These are phyloP conservation scores for Standfussiana lucernea DNA, from an alignment of 2,888 invertebrate species.

Conservation along the genomic window DNA sequence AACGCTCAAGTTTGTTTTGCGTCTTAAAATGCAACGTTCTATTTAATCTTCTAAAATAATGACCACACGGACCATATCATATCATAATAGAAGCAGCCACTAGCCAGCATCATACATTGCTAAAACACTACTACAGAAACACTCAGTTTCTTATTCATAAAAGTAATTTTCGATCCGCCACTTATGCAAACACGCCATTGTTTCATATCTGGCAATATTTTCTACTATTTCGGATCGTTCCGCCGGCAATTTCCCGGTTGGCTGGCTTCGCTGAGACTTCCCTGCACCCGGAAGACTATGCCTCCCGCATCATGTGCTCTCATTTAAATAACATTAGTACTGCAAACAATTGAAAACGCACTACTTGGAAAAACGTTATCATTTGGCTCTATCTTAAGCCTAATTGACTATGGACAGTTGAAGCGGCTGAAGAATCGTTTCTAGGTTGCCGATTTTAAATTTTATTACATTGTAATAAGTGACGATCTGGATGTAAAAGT, in stretches of 20 bases:
- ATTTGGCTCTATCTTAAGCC: constrained; percentile 46
- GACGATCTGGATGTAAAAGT: background rate
- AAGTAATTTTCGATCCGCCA: constrained; percentile 67
- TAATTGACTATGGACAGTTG: constrained; percentile 53
- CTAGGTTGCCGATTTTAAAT: constrained; percentile 18
- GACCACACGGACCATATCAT: background rate
- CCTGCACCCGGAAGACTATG: constrained; percentile 68
- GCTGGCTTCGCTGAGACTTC: constrained; percentile 64
- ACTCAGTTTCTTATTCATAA: constrained; percentile 56
- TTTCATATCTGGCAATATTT: constrained; percentile 70
- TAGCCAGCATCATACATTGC: constrained; percentile 31
- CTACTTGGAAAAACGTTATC: constrained; percentile 62
- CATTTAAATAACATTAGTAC: constrained; percentile 73
- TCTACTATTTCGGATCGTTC: constrained; percentile 77
- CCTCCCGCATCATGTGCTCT: constrained; percentile 65
- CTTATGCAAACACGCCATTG: constrained; percentile 69
- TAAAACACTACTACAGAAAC: constrained; percentile 51
- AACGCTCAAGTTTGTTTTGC: background rate
- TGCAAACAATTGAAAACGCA: constrained; percentile 62
- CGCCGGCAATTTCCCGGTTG: constrained; percentile 78
- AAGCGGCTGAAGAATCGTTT: constrained; percentile 32
- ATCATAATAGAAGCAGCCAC: constrained; percentile 17
- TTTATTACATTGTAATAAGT: background rate
- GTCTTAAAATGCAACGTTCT: background rate
- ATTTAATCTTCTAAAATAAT: background rate